Conservation (phyloP, 1,140 invertebrate species). For the Bombus superbus region DNA sequence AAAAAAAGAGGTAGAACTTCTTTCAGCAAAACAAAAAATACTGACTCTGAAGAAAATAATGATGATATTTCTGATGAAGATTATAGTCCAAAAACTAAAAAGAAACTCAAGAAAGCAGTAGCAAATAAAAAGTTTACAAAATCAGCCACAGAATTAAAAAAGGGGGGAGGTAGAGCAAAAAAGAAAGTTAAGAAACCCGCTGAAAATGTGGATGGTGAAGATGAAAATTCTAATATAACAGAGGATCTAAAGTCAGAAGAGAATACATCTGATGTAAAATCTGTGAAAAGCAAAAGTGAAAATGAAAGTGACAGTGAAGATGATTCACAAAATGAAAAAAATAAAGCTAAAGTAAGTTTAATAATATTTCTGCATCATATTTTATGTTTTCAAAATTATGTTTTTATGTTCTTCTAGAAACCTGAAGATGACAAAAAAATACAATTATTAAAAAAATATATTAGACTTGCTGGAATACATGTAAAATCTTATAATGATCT, state of each 20-base stretch:
- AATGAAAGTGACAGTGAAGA: slow-evolving; percentile 53
- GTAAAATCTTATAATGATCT: slow-evolving; percentile 72
- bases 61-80: slow-evolving; percentile 72
- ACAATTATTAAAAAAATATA: slow-evolving; percentile 72
- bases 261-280: slow-evolving; percentile 27
- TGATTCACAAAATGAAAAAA: slow-evolving; percentile 47
- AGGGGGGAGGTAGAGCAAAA: slow-evolving; percentile 54
- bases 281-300: slow-evolving; percentile 42
- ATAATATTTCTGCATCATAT: background rate
- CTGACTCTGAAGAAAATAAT: slow-evolving; percentile 72
- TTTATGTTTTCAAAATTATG: background rate
- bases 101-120: slow-evolving; percentile 66
- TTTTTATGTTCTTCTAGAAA: slow-evolving; percentile 44
- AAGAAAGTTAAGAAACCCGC: slow-evolving; percentile 22
- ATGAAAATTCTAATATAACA: slow-evolving; percentile 37
- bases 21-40: slow-evolving; percentile 65
- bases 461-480: slow-evolving; percentile 73
- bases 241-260: slow-evolving; percentile 24
- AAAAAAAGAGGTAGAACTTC: slow-evolving; percentile 64
- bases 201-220: slow-evolving; percentile 36
- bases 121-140: slow-evolving; percentile 65
- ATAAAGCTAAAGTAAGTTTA: slow-evolving; percentile 48
- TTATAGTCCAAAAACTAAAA: slow-evolving; percentile 77
- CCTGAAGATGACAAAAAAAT: slow-evolving; percentile 59
- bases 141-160: slow-evolving; percentile 42